These are phyloP conservation scores for Epistrophe grossulariae DNA, from an alignment of 2,888 invertebrate genomes.

Conservation along the genomic window DNA sequence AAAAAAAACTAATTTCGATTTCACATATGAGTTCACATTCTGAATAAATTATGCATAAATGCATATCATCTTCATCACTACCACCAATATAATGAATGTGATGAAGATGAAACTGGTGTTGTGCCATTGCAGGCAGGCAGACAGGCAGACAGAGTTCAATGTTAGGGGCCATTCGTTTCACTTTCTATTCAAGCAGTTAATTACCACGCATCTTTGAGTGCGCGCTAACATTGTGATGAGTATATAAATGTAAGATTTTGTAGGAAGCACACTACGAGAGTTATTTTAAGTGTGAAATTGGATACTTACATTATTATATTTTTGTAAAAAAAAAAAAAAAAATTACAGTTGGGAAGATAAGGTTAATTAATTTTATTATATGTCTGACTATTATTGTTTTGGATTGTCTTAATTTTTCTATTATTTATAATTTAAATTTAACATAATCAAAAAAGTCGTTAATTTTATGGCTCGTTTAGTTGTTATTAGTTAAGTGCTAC, in stretches of 20 bases:
- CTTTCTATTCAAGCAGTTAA: conserved; percentile 59
- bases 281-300: conserved; percentile 25
- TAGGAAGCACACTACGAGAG: not conserved
- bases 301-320: not conserved
- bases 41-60: conserved; percentile 17
- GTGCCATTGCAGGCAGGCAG: too few relatives aligned
- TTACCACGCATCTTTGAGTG: conserved; percentile 49
- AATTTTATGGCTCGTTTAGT: conserved; percentile 6
- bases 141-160: conserved; percentile 45
- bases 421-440: not conserved
- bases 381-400: not conserved
- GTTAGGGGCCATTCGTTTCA: conserved; percentile 61
- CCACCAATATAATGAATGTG: not conserved
- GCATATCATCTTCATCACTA: conserved; percentile 12
- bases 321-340: too few relatives aligned
- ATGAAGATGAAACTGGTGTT: conserved; percentile 21
- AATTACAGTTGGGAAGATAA: not conserved
- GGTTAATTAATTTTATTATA: conserved; percentile 14
- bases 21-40: conserved; percentile 48
- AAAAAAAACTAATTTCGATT: conserved; percentile 49
- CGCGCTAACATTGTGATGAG: not conserved
- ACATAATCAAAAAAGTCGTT: not conserved
- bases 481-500: not conserved
- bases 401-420: not conserved
- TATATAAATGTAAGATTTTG: not conserved